Conservation (phyloP, 2,888 invertebrate species). For the Empis stercorea region DNA sequence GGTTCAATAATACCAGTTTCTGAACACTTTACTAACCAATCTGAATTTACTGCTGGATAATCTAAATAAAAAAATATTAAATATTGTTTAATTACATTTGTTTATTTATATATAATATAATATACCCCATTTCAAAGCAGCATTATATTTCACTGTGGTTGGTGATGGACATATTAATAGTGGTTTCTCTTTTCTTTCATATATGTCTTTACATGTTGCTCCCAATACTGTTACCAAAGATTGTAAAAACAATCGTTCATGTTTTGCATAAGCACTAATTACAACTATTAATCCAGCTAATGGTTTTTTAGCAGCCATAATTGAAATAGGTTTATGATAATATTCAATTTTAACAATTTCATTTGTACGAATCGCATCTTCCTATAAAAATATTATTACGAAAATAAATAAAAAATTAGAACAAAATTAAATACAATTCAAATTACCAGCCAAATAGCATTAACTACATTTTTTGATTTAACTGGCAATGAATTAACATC, state of each 20-base stretch:
- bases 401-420: background rate
- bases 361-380: conserved; percentile 39
- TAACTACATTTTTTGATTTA: conserved; percentile 26
- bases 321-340: conserved; percentile 55
- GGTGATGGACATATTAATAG: conserved; percentile 65
- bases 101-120: background rate
- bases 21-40: conserved; percentile 65
- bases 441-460: conserved; percentile 30
- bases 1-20: conserved; percentile 40
- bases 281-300: conserved; percentile 61
- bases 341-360: conserved; percentile 49
- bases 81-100: background rate
- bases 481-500: conserved; percentile 21
- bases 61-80: conserved; percentile 7
- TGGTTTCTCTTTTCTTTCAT: conserved; percentile 60
- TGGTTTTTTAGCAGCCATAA: conserved; percentile 38
- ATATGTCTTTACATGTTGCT: conserved; percentile 53
- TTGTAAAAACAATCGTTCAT: conserved; percentile 61
- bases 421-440: no score
- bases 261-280: conserved; percentile 60
- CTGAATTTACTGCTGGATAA: conserved; percentile 61
- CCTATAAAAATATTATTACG: conserved; percentile 14
- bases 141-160: conserved; percentile 67
- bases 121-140: conserved; percentile 67
- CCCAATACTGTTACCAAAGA: conserved; percentile 58